phyloP scores from a whole-genome alignment of 2,113 vertebrate genomes.

The Pteropus alecto region DNA sequence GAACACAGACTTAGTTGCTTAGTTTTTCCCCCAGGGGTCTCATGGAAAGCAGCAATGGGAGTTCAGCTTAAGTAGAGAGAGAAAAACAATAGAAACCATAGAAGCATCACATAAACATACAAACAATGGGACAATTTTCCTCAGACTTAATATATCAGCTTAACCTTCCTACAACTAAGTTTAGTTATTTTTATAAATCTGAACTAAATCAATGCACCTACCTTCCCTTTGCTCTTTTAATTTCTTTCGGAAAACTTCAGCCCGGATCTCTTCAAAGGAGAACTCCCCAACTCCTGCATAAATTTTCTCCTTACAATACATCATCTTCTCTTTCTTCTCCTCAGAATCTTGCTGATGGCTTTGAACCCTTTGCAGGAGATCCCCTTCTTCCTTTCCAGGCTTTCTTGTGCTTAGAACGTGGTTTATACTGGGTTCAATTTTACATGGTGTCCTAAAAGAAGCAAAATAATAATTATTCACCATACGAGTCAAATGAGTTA shows the following conservation, averaged over 20 bases:
- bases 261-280: conserved; percentile 95
- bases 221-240: conserved; percentile 79
- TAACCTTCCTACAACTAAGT: background rate
- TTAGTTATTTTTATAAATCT: background rate
- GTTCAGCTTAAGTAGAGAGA: background rate
- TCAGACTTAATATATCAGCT: background rate
- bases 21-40: background rate
- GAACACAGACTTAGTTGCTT: background rate
- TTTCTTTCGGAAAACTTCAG: conserved; percentile 91
- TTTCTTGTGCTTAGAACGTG: conserved; percentile 90
- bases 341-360: conserved; percentile 83
- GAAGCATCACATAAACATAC: background rate
- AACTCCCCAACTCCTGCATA: conserved; percentile 93
- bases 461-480: conserved; percentile 26
- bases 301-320: conserved; percentile 96
- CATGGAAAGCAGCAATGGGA: background rate
- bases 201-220: conserved; percentile 53
- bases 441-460: conserved; percentile 93
- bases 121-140: background rate
- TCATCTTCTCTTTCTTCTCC: conserved; percentile 86
- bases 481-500: background rate
- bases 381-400: conserved; percentile 87
- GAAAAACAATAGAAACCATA: background rate
- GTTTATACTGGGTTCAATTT: conserved; percentile 94
- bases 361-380: conserved; percentile 91